Evolutionary conservation across 2,888 invertebrate species (phyloP), one percentile per base, ranked within the genome.

Genomic region (Melanostoma mellinum): DNA sequence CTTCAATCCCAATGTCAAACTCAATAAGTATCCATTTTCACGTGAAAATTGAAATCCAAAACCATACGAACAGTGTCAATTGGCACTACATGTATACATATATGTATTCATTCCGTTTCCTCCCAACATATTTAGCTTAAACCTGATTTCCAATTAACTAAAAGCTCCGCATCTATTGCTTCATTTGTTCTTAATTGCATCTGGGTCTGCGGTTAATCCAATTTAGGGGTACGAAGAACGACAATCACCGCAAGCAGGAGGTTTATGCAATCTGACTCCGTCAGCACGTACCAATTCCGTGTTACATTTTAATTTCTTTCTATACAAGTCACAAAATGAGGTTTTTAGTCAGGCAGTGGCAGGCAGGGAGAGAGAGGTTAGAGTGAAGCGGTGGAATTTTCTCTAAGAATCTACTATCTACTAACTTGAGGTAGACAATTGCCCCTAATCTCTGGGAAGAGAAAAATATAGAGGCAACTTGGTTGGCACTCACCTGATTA

Each of bases 221-320:
- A 84, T 84, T 84, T 71, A 74, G 65, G 55, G 74, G 63, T 73
- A 69, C 69, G 55, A 53, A 53, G 8, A 72, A 69, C 69, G 60
- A 78, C 69, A 72, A 30, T 42, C 60, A 53, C 30, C 58, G 4
- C 10, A 40, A 46, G 33, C 20, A 10, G n/a, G n/a, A 8, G 6
- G 42, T 61, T 6, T 46, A 8, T 53, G 71, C 71, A 69, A 53
- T 69, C 78, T 48, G 68, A 74, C 82, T 74, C 74, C 60, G 69
- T 75, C 69, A 61, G 65, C 84, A 84, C 74, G 84, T 75, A 79
- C 42, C 74, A 53, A 60, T 71, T 69, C 60, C 67, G 79, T 71
- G 84, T 79, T 79, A 84, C 84, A 84, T 84, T 84, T 84, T 84
- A 84, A 84, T 84, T 84, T 79, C 84, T 84, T 69, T 75, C 74